phyloP scores from a whole-genome alignment of 1,140 invertebrate genomes.

The Phymastichus coffea region DNA sequence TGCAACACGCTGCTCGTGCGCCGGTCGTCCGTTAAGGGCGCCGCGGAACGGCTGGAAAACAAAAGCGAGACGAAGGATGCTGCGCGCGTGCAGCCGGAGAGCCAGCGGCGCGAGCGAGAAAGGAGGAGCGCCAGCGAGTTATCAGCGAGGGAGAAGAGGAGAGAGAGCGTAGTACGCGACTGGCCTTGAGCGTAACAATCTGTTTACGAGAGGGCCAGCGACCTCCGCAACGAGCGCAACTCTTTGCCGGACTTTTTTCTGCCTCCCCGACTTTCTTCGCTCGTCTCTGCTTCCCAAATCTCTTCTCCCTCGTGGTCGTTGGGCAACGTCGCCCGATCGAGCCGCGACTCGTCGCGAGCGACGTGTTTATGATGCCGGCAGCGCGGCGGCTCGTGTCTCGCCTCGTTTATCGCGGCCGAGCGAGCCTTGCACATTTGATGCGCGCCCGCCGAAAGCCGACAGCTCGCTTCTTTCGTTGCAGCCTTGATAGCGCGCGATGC shows the following conservation, averaged over 20 bases:
- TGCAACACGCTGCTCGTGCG: too few relatives aligned
- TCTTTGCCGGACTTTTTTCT: neutral
- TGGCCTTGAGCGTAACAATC: constrained; percentile 53
- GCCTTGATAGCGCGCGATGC: too few relatives aligned
- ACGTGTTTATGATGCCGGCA: constrained; percentile 17
- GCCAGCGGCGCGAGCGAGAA: neutral
- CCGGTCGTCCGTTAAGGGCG: too few relatives aligned
- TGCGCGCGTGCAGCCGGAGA: constrained; percentile 28
- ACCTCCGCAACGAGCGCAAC: constrained; percentile 37
- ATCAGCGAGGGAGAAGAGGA: neutral
- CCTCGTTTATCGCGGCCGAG: too few relatives aligned
- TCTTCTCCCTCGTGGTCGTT: neutral
- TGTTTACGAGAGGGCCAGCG: constrained; percentile 50
- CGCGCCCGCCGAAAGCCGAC: too few relatives aligned
- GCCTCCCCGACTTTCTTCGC: neutral
- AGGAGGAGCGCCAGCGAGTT: neutral
- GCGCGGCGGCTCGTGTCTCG: neutral
- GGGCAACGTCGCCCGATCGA: too few relatives aligned
- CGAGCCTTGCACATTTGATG: too few relatives aligned
- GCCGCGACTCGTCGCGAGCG: too few relatives aligned
- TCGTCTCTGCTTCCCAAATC: neutral
- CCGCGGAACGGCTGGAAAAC: too few relatives aligned
- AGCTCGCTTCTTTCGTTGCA: too few relatives aligned
- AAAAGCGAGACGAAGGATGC: too few relatives aligned
- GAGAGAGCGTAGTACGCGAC: constrained; percentile 30